Evolutionary conservation across 2,797 vertebrate species (phyloP).

Genomic region (Anabacerthia variegaticeps): DNA sequence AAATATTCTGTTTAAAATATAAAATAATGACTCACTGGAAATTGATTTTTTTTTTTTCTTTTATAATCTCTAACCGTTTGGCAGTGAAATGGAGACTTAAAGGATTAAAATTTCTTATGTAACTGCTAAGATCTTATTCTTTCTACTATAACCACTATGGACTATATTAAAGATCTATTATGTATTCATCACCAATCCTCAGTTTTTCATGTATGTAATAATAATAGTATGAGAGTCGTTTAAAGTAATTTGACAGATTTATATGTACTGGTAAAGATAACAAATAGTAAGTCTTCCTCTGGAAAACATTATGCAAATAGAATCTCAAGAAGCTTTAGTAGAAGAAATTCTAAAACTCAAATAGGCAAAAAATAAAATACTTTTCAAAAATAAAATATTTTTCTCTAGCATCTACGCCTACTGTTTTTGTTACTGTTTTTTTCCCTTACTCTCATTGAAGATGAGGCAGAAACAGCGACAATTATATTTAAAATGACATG

Average conservation of each 20-base stretch:
- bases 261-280: not conserved
- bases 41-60: not conserved
- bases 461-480: not conserved
- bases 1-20: not conserved
- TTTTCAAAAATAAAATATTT: not conserved
- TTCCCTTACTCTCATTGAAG: not conserved
- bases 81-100: not conserved
- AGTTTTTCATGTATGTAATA: not conserved
- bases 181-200: not conserved
- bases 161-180: not conserved
- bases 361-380: not conserved
- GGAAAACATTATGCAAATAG: not conserved
- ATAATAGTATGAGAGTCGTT: not conserved
- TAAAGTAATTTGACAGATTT: not conserved
- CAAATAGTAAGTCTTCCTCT: not conserved
- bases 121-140: not conserved
- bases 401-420: not conserved
- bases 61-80: not conserved
- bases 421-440: not conserved
- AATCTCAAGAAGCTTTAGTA: not conserved
- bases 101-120: not conserved
- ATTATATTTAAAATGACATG: not conserved
- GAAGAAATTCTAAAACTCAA: not conserved
- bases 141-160: not conserved
- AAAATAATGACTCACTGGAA: not conserved